Base-by-base conservation (phyloP, 2,888 invertebrate species). In the Dasypogon diadema region DNA sequence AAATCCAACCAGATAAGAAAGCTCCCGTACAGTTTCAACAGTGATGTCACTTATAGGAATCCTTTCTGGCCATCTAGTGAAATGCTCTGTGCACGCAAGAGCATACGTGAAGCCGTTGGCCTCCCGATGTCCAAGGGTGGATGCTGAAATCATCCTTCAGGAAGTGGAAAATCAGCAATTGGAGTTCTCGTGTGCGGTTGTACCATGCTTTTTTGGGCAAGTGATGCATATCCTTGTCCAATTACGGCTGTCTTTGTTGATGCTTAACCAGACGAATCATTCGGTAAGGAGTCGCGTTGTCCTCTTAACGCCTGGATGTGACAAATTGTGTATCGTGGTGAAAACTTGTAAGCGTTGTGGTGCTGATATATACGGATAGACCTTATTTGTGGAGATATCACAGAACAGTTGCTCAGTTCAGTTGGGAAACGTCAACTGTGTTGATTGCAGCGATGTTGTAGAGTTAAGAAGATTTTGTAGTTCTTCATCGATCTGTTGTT, bases 81-180 rank as follows among this genome's bases (percentile, higher is more conserved):
- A n/a, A n/a, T n/a, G n/a, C n/a, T 21, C 54, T 54, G 18, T 54
- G 54, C 54, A 54, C 2, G 21, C 54, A 54, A n/a, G n/a, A n/a
- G n/a, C n/a, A n/a, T n/a, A n/a, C n/a, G n/a, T n/a, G n/a, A n/a
- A n/a, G n/a, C n/a, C n/a, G n/a, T n/a, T n/a, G n/a, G n/a, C n/a
- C 46, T n/a, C 12, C 4, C 46, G 12, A 46, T 46, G 12, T 46
- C n/a, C 12, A 46, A 46, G 46, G 4, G 30, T 5, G 8, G 3
- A 5, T 30, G 3, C 8, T 5, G 30, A 30, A 30, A 30, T 8
- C 30, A 5, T 30, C 30, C 30, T 30, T 30, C 30, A 5, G 30
- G 30, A 30, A 30, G 3, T 30, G 8, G 30, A 30, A 30, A 30
- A 30, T 30, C 8, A 5, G 30, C 8, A 30, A 30, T n/a, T n/a